phyloP scores from a whole-genome alignment of 2,797 vertebrate genomes.

The Schizopygopsis malacanthus region DNA sequence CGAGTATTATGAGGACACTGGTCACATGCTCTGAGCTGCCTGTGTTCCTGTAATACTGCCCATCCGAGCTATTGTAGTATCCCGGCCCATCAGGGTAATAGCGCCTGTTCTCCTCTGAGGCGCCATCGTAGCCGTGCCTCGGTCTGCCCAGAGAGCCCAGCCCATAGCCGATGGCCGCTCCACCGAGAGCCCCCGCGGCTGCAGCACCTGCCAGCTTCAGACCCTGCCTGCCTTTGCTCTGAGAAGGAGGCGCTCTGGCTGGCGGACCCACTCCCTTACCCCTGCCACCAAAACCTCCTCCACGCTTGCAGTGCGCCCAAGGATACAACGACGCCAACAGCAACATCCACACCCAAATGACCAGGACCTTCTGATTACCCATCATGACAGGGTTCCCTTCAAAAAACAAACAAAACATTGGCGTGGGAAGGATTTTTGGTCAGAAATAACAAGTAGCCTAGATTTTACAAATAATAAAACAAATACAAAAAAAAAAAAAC shows the following conservation, averaged over 20 bases:
- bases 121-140: constrained; percentile 61
- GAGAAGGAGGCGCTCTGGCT: constrained; percentile 59
- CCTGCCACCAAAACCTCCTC: constrained; percentile 48
- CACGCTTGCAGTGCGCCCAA: constrained; percentile 63
- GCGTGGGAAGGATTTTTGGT: neutral
- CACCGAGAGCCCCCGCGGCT: constrained; percentile 73
- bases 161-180: constrained; percentile 75
- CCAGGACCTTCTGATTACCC: constrained; percentile 67
- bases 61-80: constrained; percentile 62
- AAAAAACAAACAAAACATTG: neutral
- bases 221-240: constrained; percentile 67
- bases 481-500: too few species aligned
- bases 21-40: constrained; percentile 55
- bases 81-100: constrained; percentile 57
- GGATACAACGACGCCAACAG: constrained; percentile 70
- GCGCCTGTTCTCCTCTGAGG: constrained; percentile 55
- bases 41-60: constrained; percentile 60
- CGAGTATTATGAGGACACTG: constrained; percentile 60
- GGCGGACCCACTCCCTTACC: constrained; percentile 57
- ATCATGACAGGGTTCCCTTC: constrained; percentile 57
- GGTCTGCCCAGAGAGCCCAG: constrained; percentile 72
- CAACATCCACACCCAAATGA: constrained; percentile 71
- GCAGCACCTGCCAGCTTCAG: constrained; percentile 77
- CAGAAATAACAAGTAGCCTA: neutral
- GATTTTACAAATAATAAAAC: neutral